Percentiles rank a stretch among this genome's conserved stretches.
phyloP scores from a whole-genome alignment of 2,888 invertebrate species.

The Coleophora flavipennella region DNA sequence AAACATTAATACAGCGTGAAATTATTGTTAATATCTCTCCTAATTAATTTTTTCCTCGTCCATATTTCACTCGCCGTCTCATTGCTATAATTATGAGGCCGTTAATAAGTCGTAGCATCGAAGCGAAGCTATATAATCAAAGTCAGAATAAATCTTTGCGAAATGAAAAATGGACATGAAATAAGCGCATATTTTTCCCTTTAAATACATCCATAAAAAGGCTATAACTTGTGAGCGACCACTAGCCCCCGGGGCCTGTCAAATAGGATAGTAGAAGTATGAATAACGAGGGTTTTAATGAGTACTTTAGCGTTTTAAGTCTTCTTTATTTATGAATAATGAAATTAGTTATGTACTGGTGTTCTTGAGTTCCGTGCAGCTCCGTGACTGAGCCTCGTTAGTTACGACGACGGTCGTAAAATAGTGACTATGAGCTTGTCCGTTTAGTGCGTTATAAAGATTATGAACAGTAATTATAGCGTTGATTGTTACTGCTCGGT shows the following conservation, averaged over 20 bases:
- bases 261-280: slow-evolving; percentile 63
- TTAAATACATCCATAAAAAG: slow-evolving; percentile 62
- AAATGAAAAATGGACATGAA: slow-evolving; percentile 64
- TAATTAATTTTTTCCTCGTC: slow-evolving; percentile 35
- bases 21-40: background rate
- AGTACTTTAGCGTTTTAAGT: slow-evolving; percentile 70
- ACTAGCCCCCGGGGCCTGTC: slow-evolving; percentile 56
- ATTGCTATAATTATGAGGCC: slow-evolving; percentile 52
- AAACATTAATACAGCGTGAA: too few relatives aligned
- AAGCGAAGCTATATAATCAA: slow-evolving; percentile 64
- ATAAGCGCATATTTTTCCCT: slow-evolving; percentile 58
- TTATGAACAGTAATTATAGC: slow-evolving; percentile 19
- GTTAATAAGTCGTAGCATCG: slow-evolving; percentile 60
- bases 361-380: slow-evolving; percentile 59
- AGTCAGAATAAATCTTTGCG: slow-evolving; percentile 56
- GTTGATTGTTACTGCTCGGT: slow-evolving; percentile 9
- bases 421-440: slow-evolving; percentile 22
- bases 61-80: slow-evolving; percentile 53
- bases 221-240: slow-evolving; percentile 57
- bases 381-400: slow-evolving; percentile 57
- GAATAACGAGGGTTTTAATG: slow-evolving; percentile 63
- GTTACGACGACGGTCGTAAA: slow-evolving; percentile 48
- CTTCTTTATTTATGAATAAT: slow-evolving; percentile 73
- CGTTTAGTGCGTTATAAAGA: slow-evolving; percentile 35
- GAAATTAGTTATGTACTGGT: slow-evolving; percentile 70